Conservation (phyloP, 2,797 vertebrate species). For the Bovichtus variegatus region DNA sequence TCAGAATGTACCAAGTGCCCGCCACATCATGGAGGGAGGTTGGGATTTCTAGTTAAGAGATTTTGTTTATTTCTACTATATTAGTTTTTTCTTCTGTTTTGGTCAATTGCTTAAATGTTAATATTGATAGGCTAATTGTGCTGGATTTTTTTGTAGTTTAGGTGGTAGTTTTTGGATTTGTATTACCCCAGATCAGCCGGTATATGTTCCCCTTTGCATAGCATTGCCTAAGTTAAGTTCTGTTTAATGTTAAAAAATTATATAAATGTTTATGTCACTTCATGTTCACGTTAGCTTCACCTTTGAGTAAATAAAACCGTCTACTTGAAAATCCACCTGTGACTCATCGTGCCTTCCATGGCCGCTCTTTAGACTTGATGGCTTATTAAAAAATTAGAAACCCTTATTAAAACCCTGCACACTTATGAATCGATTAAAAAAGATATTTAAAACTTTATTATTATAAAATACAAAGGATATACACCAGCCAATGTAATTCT, state of each 20-base stretch:
- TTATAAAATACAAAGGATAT: neutral
- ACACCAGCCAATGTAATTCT: neutral
- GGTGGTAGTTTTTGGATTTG: neutral
- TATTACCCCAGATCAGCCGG: neutral
- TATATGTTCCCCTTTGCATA: neutral
- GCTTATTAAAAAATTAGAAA: neutral
- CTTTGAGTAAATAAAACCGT: neutral
- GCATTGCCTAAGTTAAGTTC: neutral
- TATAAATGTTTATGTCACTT: no score
- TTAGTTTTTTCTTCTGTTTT: neutral
- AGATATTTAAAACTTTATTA: no score
- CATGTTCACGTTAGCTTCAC: neutral
- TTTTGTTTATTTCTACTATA: neutral
- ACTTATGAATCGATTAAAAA: neutral
- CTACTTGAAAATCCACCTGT: neutral
- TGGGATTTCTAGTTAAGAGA: neutral
- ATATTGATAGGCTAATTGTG: neutral
- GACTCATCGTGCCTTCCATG: neutral
- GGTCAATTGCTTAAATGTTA: neutral
- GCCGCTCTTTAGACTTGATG: neutral
- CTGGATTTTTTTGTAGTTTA: neutral
- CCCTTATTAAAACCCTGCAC: no score
- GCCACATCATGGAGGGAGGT: neutral
- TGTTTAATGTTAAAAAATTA: neutral
- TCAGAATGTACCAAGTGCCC: neutral